These are phyloP conservation scores for Gymnoscelis rufifasciata DNA, from an alignment of 2,888 invertebrate species.

Conservation along the genomic window DNA sequence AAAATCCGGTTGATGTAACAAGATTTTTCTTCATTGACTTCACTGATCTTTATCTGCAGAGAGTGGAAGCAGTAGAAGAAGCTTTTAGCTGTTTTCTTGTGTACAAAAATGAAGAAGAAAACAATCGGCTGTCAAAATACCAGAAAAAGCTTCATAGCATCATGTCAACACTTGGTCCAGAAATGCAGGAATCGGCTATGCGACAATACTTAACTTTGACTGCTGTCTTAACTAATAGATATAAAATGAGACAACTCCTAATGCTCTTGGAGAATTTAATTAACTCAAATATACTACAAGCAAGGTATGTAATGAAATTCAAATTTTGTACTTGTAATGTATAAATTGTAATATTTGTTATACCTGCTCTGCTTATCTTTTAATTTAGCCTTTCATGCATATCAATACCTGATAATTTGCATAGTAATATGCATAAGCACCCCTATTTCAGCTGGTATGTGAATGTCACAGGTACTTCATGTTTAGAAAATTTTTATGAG, in stretches of 20 bases:
- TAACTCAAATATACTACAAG: slow-evolving; percentile 84
- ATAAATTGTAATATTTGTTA: too few species aligned
- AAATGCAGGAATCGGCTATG: slow-evolving; percentile 86
- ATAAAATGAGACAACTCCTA: slow-evolving; percentile 86
- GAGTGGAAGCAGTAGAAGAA: slow-evolving; percentile 91
- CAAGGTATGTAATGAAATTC: slow-evolving; percentile 77
- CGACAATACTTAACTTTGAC: slow-evolving; percentile 86
- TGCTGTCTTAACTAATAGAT: slow-evolving; percentile 85
- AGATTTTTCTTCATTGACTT: too few species aligned
- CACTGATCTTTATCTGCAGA: slow-evolving; percentile 77
- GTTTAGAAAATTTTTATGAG: too few species aligned
- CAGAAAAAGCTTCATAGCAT: slow-evolving; percentile 83
- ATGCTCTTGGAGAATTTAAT: slow-evolving; percentile 87
- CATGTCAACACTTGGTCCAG: slow-evolving; percentile 82
- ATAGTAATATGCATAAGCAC: too few species aligned
- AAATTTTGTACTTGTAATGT: background rate
- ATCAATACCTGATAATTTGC: too few species aligned
- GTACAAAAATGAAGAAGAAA: slow-evolving; percentile 85
- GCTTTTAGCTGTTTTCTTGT: slow-evolving; percentile 93
- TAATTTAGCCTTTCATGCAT: too few species aligned
- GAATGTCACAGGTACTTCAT: too few species aligned
- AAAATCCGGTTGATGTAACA: too few species aligned
- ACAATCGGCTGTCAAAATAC: slow-evolving; percentile 82
- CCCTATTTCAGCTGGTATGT: too few species aligned
- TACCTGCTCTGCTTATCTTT: too few species aligned